phyloP scores from a whole-genome alignment of 2,797 vertebrate genomes.

The Poliocrania exsul region DNA sequence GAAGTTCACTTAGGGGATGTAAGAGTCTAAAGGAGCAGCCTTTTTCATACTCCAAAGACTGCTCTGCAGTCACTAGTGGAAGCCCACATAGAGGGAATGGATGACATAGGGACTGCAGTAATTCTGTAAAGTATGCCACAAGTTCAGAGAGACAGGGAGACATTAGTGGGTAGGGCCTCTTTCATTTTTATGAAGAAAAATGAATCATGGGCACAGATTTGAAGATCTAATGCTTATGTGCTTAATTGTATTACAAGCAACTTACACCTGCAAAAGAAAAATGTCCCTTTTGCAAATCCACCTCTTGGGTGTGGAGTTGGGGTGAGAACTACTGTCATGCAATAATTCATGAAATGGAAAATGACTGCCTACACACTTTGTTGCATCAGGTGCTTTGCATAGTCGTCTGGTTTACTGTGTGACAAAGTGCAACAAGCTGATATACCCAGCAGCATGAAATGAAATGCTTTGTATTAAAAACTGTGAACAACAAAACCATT shows the following conservation, averaged over 20 bases:
- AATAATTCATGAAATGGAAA: conserved; percentile 23
- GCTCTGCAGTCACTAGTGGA: neutral
- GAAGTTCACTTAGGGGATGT: neutral
- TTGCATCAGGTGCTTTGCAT: conserved; percentile 15
- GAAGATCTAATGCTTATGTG: neutral
- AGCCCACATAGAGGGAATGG: neutral
- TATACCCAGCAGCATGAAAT: neutral
- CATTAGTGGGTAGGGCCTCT: neutral
- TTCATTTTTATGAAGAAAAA: neutral
- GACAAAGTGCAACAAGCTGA: neutral
- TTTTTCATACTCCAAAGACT: neutral
- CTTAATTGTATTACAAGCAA: neutral
- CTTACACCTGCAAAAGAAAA: conserved; percentile 25
- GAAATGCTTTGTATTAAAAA: neutral
- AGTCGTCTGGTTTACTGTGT: neutral
- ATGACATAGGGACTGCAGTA: neutral
- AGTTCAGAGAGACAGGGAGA: neutral
- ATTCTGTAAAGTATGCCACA: neutral
- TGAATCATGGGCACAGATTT: neutral
- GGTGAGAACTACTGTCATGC: neutral
- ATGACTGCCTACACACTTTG: neutral
- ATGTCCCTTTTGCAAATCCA: conserved; percentile 19
- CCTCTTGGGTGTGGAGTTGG: conserved; percentile 4
- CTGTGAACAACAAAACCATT: neutral
- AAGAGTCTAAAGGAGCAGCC: neutral